Base-by-base conservation (phyloP, 2,888 invertebrate genomes). In the Lasioglossum zephyrum region DNA sequence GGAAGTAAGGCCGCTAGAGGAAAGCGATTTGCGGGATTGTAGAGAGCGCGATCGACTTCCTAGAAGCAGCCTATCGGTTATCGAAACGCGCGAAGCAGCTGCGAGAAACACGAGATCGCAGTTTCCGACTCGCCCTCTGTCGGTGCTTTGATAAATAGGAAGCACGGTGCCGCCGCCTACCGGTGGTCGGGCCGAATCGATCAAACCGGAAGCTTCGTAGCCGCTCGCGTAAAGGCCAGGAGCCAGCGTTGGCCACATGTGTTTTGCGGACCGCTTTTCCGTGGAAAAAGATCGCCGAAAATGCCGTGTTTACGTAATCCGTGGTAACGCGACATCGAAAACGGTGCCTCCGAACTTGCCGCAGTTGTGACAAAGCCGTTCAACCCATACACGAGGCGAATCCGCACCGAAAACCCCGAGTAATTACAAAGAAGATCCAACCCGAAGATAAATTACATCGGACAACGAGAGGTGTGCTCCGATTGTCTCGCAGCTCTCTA, bases 231-330 rank as follows among this genome's bases (percentile, higher is more conserved):
- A 91, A 88, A 91, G 92, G 92, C 92, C 90, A 90, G 85, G 91
- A 92, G 91, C 81, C 90, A 93, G 89, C 92, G 91, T 92, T 90
- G 92, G 92, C 93, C 93, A 94, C 94, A 94, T 93, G 94, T 93
- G 92, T 93, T 89, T 88, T 86, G 90, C 85, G 89, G 84, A 86
- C 86, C 82, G 89, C 87, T 92, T 90, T 91, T 83, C 86, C 85
- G 85, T 90, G 85, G 84, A 85, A 87, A 91, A 92, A 89, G 90
- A 84, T 91, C 77, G 74, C 86, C 88, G 89, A 92, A 93, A 92
- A 94, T 94, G 94, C 88, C 89, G 92, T 92, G 92, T 93, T 94
- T 94, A 94, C 93, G 94, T 94, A 94, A 94, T 92, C 85, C 87
- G 91, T 88, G 90, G 90, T 88, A 90, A 88, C 89, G 86, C 87